A percentile compares a stretch with the other conserved stretches of the same genome.
phyloP scores from a whole-genome alignment of 2,113 vertebrate species.

The Poeciliopsis retropinna region DNA sequence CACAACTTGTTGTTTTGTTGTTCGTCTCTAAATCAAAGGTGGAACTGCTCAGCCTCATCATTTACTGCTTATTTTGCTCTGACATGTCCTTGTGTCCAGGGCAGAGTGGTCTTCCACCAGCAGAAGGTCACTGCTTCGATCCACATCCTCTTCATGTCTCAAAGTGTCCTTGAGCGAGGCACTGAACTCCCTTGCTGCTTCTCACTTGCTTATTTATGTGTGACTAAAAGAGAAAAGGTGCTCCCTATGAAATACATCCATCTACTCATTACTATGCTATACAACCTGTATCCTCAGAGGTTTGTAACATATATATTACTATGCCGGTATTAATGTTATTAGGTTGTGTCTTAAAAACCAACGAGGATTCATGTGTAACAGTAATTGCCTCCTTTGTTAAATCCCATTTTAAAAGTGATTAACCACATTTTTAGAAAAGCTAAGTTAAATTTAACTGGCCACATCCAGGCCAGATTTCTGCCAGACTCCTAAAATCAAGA shows the following conservation, averaged over 20 bases:
- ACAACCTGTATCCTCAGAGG: not conserved
- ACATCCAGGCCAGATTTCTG: not conserved
- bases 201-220: not conserved
- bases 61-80: not conserved
- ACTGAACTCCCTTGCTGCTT: not conserved
- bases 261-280: not conserved
- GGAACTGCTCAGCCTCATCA: not conserved
- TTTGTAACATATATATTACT: not conserved
- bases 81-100: not conserved
- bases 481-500: no score
- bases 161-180: not conserved
- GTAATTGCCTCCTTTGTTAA: not conserved
- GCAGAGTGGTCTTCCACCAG: not conserved
- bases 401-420: not conserved
- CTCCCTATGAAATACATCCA: not conserved
- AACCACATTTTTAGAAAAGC: not conserved
- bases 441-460: not conserved
- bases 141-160: not conserved
- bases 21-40: not conserved
- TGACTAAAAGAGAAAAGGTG: not conserved
- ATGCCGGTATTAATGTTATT: not conserved
- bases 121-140: not conserved
- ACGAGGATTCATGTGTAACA: not conserved
- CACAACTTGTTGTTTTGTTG: not conserved
- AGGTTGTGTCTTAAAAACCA: not conserved